A percentile compares a stretch with the other conserved stretches of the same genome.
Conservation (phyloP, 2,113 vertebrate species). For the Gorilla gorilla region DNA sequence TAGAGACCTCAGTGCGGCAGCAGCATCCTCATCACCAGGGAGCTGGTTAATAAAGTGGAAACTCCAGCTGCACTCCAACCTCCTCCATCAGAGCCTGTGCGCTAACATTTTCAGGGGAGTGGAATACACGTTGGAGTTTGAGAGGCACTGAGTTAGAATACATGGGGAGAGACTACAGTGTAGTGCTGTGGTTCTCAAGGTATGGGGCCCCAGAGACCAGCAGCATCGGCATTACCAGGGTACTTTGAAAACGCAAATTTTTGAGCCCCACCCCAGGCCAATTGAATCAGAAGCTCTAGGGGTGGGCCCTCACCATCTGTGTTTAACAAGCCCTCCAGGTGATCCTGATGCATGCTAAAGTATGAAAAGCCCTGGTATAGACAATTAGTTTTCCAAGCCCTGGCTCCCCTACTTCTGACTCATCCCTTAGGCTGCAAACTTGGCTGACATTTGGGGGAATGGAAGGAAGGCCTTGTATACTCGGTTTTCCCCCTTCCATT, state of each 20-base stretch:
- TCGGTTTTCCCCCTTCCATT: slow-evolving; percentile 65
- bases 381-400: background rate
- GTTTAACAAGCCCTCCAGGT: background rate
- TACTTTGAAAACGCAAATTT: background rate
- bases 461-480: slow-evolving; percentile 29
- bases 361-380: background rate
- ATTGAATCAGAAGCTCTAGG: background rate
- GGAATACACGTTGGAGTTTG: background rate
- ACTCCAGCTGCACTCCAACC: background rate
- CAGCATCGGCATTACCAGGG: background rate
- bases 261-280: background rate
- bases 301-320: background rate
- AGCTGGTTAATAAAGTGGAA: background rate
- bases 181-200: background rate
- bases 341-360: background rate
- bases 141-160: background rate
- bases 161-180: background rate
- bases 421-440: background rate
- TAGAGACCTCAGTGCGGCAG: background rate
- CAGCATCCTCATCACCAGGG: too few relatives aligned
- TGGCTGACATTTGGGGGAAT: background rate
- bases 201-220: background rate
- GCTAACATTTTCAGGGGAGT: background rate
- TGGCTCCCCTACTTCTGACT: slow-evolving; percentile 17
- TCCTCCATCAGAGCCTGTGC: background rate